These are phyloP conservation scores for Labeo rohita DNA, from an alignment of 2,113 vertebrate species.

Conservation along the genomic window DNA sequence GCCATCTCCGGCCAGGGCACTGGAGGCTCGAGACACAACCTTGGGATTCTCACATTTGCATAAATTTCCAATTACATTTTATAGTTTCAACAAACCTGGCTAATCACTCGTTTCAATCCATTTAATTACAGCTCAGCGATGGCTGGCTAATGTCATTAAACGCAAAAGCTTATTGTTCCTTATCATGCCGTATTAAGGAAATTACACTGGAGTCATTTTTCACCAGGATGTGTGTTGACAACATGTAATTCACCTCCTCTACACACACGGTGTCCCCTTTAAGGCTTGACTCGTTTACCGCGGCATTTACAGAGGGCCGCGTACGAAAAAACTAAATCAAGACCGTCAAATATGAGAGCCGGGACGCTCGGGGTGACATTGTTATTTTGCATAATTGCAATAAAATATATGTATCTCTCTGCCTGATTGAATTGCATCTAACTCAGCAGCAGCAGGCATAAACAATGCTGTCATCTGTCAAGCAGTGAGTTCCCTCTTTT, in stretches of 20 bases:
- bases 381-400: conserved; percentile 58
- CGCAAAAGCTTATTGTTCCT: conserved; percentile 65
- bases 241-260: conserved; percentile 44
- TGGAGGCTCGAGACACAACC: conserved; percentile 29
- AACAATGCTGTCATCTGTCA: conserved; percentile 55
- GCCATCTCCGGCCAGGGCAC: conserved; percentile 29
- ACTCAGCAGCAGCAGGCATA: conserved; percentile 42
- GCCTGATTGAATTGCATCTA: conserved; percentile 58
- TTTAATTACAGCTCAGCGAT: conserved; percentile 64
- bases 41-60: conserved; percentile 60
- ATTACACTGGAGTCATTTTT: conserved; percentile 57
- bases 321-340: conserved; percentile 47
- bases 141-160: conserved; percentile 64
- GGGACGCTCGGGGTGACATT: conserved; percentile 31
- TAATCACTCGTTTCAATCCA: conserved; percentile 65
- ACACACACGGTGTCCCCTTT: conserved; percentile 19
- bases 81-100: conserved; percentile 61
- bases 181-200: conserved; percentile 61
- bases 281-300: conserved; percentile 33
- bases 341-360: conserved; percentile 19
- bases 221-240: conserved; percentile 34
- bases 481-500: conserved; percentile 35
- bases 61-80: conserved; percentile 66
- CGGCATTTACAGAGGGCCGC: not conserved
- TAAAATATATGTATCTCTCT: conserved; percentile 45